Base-by-base conservation (phyloP, 2,797 vertebrate species). In the Myoxocephalus aenaeus region DNA sequence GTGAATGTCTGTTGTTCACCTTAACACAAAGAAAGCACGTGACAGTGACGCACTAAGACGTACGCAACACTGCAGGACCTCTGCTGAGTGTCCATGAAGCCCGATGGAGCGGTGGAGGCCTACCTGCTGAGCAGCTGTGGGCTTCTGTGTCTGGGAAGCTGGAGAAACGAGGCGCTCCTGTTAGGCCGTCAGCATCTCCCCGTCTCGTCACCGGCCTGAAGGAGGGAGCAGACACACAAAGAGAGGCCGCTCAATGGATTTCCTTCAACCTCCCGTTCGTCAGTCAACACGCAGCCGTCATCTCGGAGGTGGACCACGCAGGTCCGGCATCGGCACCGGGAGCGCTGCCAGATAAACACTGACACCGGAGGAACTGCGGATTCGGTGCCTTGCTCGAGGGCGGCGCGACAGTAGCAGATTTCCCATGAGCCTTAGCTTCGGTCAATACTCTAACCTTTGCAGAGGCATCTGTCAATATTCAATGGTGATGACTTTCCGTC, bases 181-280 rank as follows among this genome's bases (percentile, higher is more conserved):
- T 86, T 44, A 83, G 50, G 71, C 68, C 32, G 67, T 74, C 63
- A 79, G 73, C 65, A 79, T 81, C 40, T 66, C 86, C 64, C 22
- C 34, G 51, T 68, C 71, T 11, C 22, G 69, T n/a, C 57, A 10
- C 44, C 74, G 42, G 51, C 66, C 72, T 82, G 56, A 66, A 13
- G 14, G 46, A 54, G 17, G 48, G 36, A 86, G 40, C 5, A 75
- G n/a, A 77, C 15, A 76, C 56, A 84, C 12, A 71, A 22, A 75
- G 20, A 61, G 20, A 62, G 4, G 20, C 5, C 22, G n/a, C 4
- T 74, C 3, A 76, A 11, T 34, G 5, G 7, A 50, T 42, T 58
- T 27, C 27, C 27, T 63, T 59, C 22, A 65, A 14, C 17, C 11
- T 40, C 38, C 32, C 18, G 29, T 62, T 61, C 1, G 42, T 18